Evolutionary conservation across 2,797 vertebrate genomes (phyloP).

Genomic region (Enteromius thamalakanensis): DNA sequence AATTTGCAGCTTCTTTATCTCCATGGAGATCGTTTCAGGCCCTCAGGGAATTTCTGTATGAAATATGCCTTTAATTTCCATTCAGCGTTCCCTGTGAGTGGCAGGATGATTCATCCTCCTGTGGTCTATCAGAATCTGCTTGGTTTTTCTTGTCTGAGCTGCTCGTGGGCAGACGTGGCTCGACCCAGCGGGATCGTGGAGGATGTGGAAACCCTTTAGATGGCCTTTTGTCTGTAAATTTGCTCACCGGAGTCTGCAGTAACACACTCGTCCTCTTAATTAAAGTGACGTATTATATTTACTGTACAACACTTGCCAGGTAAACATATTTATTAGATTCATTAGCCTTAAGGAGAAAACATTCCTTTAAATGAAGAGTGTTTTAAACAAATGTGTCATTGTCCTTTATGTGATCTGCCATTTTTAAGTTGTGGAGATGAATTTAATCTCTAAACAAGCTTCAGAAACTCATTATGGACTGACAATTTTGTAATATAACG

Average conservation of each 20-base stretch:
- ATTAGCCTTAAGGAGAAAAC: not conserved
- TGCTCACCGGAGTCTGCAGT: not conserved
- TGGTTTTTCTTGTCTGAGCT: conserved; percentile 31
- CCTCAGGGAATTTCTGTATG: conserved; percentile 39
- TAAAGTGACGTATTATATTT: not conserved
- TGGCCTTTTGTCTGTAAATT: not conserved
- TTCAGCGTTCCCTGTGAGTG: conserved; percentile 35
- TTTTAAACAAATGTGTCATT: not conserved
- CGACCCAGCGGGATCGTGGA: conserved; percentile 2
- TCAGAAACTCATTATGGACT: not conserved
- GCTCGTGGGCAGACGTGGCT: conserved; percentile 20
- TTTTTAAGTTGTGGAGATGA: not conserved
- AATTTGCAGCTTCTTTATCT: not conserved
- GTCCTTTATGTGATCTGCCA: not conserved
- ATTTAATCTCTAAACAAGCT: not conserved
- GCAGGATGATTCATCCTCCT: conserved; percentile 48
- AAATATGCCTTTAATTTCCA: conserved; percentile 57
- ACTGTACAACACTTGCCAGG: not conserved
- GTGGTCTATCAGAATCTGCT: conserved; percentile 33
- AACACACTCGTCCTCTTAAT: not conserved
- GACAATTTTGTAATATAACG: too few species aligned
- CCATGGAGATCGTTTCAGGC: conserved; percentile 36
- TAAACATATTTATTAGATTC: not conserved
- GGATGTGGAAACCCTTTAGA: conserved; percentile 4
- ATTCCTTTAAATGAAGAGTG: not conserved